Base-by-base conservation (phyloP, 2,113 vertebrate genomes). In the Scopus umbretta region DNA sequence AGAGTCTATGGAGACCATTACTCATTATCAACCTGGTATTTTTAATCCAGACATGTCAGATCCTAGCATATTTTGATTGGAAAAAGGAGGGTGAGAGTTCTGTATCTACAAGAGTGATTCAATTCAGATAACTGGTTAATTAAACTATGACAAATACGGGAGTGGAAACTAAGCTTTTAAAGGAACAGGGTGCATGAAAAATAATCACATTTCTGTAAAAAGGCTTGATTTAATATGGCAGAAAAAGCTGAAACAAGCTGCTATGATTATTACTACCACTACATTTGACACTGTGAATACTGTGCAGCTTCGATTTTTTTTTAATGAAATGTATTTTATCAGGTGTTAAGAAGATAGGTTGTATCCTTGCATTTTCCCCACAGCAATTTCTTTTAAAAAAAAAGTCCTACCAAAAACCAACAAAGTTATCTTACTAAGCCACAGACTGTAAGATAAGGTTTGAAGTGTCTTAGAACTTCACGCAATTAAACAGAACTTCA, bases 91-190 rank as follows among this genome's bases (percentile, higher is more conserved):
- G 68, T 84, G 72, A 93, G 52, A 87, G 53, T 96, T 91, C 95
- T 90, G 56, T 94, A 92, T 88, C 80, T 90, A 16, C 23, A 94
- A 38, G 18, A 86, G 56, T 50, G n/a, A 90, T 78, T 97, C 74
- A 82, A 61, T 85, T 81, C 74, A 88, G 72, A 36, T 62, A 85
- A 94, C 36, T 59, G 63, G 47, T 68, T 97, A 91, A 96, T 96
- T 96, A 96, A 97, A 95, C 66, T 72, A 43, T 79, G 53, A 92
- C 56, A 81, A 90, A 95, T 50, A 92, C 11, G 82, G 43, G 68
- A 5, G 0, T 52, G n/a, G n/a, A 89, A 92, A 95, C 56, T 63
- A 92, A 63, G 70, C 23, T 73, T 91, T 91, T 87, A 85, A 89
- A 97, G 55, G 52, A 88, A 78, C 21, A 43, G 34, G 5, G 13